A percentile compares a stretch with the other conserved stretches of the same genome.
phyloP scores from a whole-genome alignment of 2,113 vertebrate species.

The Lampris incognitus region DNA sequence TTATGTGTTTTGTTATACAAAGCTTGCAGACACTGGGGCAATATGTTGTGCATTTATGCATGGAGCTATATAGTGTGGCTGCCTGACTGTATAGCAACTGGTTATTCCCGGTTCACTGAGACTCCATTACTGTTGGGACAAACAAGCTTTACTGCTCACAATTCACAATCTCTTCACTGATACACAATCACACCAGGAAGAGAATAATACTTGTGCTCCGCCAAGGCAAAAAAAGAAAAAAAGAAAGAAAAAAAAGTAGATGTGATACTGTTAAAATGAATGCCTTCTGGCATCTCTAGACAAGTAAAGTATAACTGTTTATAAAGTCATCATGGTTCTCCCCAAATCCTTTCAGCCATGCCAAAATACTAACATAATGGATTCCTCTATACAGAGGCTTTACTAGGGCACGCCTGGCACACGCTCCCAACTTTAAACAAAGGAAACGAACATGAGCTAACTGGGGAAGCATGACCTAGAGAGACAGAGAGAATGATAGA shows the following conservation, averaged over 20 bases:
- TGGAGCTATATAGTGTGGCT: slow-evolving; percentile 47
- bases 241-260: slow-evolving; percentile 28
- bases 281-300: slow-evolving; percentile 66
- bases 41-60: slow-evolving; percentile 50
- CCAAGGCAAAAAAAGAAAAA: slow-evolving; percentile 26
- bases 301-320: slow-evolving; percentile 77
- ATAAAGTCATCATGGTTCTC: slow-evolving; percentile 76
- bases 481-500: slow-evolving; percentile 79
- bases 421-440: slow-evolving; percentile 80
- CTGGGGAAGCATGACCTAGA: slow-evolving; percentile 79
- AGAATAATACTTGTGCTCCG: slow-evolving; percentile 43
- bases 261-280: slow-evolving; percentile 61
- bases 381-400: slow-evolving; percentile 74
- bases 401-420: slow-evolving; percentile 76
- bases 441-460: slow-evolving; percentile 73
- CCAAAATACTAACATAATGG: slow-evolving; percentile 78
- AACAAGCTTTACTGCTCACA: slow-evolving; percentile 61
- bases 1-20: slow-evolving; percentile 66
- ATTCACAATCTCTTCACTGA: slow-evolving; percentile 51
- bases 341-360: slow-evolving; percentile 73
- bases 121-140: slow-evolving; percentile 63
- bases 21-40: slow-evolving; percentile 63
- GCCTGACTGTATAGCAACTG: slow-evolving; percentile 51
- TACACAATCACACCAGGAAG: slow-evolving; percentile 42
- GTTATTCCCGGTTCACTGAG: slow-evolving; percentile 59